Conservation (phyloP, 2,888 invertebrate species). For the Pristionchus entomophagus region DNA sequence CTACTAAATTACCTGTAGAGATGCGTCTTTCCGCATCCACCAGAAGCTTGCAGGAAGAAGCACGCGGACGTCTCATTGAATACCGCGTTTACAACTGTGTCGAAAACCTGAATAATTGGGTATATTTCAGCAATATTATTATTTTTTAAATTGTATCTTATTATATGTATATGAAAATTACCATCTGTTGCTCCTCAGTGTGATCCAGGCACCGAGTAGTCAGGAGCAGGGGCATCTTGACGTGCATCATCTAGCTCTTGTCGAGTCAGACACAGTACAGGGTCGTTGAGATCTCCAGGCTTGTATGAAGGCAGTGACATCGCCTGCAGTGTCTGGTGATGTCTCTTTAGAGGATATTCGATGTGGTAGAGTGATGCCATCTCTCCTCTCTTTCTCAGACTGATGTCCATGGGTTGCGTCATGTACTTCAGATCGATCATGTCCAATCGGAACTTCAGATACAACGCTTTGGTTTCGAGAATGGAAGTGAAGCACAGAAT, state of each 20-base stretch:
- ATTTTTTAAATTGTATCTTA: too few relatives aligned
- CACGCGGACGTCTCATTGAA: neutral
- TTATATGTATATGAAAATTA: neutral
- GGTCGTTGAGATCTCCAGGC: too few relatives aligned
- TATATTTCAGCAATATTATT: neutral
- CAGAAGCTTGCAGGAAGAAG: constrained; percentile 26
- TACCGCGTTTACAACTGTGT: neutral
- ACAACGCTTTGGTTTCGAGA: too few relatives aligned
- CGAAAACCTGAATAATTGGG: neutral
- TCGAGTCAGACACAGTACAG: neutral
- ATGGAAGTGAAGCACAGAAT: too few relatives aligned
- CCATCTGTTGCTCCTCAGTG: neutral
- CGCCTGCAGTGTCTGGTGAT: too few relatives aligned
- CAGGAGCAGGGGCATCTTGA: too few relatives aligned
- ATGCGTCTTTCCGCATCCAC: constrained; percentile 17
- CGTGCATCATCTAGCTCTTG: neutral
- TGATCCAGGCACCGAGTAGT: neutral
- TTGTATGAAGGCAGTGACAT: neutral
- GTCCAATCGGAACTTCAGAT: neutral
- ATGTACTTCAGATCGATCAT: neutral
- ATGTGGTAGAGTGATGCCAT: neutral
- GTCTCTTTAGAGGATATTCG: neutral
- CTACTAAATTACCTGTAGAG: neutral
- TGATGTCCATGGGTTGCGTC: neutral
- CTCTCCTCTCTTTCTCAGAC: neutral